Evolutionary conservation across 2,888 invertebrate genomes (phyloP).

Genomic region (Scaptomyza reducta): DNA sequence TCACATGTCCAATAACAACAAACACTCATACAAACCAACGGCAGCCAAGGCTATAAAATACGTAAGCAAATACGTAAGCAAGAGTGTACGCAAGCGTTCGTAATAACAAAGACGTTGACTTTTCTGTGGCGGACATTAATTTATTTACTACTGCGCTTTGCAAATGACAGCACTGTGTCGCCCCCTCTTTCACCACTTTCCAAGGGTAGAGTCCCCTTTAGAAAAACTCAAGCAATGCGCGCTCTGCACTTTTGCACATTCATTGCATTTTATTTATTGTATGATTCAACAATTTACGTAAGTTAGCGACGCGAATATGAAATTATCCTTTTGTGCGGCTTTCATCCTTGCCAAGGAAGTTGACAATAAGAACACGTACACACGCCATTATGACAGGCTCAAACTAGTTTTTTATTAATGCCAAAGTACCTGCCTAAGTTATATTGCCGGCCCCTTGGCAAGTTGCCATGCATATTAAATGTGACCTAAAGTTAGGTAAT

Average conservation of each 20-base stretch:
- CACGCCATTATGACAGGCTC: constrained; percentile 38
- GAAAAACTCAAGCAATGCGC: constrained; percentile 56
- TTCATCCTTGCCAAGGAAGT: constrained; percentile 37
- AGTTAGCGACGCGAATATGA: constrained; percentile 70
- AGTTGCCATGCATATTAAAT: neutral
- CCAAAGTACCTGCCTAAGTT: neutral
- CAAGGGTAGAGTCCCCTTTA: neutral
- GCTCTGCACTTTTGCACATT: constrained; percentile 66
- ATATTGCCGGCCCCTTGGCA: neutral
- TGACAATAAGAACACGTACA: constrained; percentile 61
- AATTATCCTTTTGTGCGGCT: constrained; percentile 60
- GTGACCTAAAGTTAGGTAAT: neutral
- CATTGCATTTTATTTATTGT: constrained; percentile 70
- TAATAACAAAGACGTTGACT: constrained; percentile 64
- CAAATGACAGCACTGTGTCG: constrained; percentile 26
- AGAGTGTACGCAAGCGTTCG: constrained; percentile 2
- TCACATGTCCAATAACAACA: constrained; percentile 32
- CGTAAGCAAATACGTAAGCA: constrained; percentile 41
- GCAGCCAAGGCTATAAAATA: constrained; percentile 32
- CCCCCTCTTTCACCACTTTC: neutral
- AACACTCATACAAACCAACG: neutral
- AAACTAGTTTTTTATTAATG: constrained; percentile 1
- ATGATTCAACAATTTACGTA: constrained; percentile 71
- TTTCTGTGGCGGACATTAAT: constrained; percentile 64
- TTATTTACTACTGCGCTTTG: constrained; percentile 66